These are phyloP conservation scores for Hylaea fasciaria DNA, from an alignment of 2,888 invertebrate genomes.

Conservation along the genomic window DNA sequence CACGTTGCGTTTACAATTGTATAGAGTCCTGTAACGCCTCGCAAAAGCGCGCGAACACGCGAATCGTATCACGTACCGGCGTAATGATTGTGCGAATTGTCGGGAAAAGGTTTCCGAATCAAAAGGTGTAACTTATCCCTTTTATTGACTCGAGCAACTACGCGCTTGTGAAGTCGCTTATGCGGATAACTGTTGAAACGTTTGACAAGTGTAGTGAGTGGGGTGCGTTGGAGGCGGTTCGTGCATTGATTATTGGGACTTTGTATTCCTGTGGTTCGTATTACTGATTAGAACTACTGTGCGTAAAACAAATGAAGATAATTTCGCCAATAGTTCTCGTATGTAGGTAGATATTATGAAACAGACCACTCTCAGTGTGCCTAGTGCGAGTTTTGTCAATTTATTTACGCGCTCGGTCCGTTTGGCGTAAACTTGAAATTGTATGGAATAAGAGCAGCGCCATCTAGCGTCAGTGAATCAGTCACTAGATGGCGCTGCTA, in stretches of 20 bases:
- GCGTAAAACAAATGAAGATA: no score
- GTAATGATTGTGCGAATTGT: slow-evolving; percentile 41
- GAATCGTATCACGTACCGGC: slow-evolving; percentile 39
- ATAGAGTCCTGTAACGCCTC: slow-evolving; percentile 37
- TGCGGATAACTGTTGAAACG: slow-evolving; percentile 19
- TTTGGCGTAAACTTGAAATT: no score
- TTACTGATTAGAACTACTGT: no score
- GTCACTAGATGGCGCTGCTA: no score
- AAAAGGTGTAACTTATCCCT: slow-evolving; percentile 31
- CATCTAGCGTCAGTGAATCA: no score
- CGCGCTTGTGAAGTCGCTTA: slow-evolving; percentile 29
- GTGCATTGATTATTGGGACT: neutral
- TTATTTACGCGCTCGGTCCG: no score
- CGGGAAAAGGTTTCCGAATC: slow-evolving; percentile 28
- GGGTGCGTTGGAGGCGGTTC: neutral
- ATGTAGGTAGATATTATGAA: no score
- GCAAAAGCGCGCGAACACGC: slow-evolving; percentile 15
- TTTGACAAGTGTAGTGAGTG: slow-evolving; percentile 18
- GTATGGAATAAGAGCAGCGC: no score
- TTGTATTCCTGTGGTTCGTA: neutral
- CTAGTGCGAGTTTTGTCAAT: no score
- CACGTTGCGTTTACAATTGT: slow-evolving; percentile 40
- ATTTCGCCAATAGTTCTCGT: no score
- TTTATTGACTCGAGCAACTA: slow-evolving; percentile 36
- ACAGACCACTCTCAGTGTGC: no score